These are phyloP conservation scores for Dromococcyx pavoninus DNA, from an alignment of 2,797 vertebrate genomes.

Conservation along the genomic window DNA sequence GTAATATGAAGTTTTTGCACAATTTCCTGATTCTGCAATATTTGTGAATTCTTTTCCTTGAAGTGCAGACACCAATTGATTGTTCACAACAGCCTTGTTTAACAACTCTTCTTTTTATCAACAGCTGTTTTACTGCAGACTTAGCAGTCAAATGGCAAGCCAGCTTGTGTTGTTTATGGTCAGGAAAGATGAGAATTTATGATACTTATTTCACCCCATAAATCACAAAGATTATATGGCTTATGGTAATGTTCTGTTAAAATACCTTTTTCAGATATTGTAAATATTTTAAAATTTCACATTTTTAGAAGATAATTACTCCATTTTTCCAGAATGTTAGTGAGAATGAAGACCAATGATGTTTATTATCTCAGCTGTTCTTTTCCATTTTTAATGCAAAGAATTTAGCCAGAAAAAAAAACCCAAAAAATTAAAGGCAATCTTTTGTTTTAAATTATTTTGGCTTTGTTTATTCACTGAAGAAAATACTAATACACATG, in stretches of 20 bases:
- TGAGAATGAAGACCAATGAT: background rate
- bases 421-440: background rate
- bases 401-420: background rate
- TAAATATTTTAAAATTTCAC: background rate
- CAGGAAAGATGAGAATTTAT: background rate
- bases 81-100: background rate
- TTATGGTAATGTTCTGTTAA: background rate
- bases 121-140: background rate
- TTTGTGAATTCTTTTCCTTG: background rate
- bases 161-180: background rate
- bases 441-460: background rate
- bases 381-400: background rate
- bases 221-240: background rate
- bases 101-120: background rate
- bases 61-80: background rate
- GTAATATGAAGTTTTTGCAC: background rate
- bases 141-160: background rate
- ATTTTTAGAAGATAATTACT: background rate
- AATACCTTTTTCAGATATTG: background rate
- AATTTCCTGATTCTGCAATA: background rate
- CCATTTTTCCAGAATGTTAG: background rate
- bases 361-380: background rate
- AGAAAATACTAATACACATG: background rate
- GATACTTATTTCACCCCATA: background rate
- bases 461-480: background rate